Percentiles rank a stretch among this genome's conserved stretches.
phyloP scores from a whole-genome alignment of 2,888 invertebrate species.

The Drosophila formosana region DNA sequence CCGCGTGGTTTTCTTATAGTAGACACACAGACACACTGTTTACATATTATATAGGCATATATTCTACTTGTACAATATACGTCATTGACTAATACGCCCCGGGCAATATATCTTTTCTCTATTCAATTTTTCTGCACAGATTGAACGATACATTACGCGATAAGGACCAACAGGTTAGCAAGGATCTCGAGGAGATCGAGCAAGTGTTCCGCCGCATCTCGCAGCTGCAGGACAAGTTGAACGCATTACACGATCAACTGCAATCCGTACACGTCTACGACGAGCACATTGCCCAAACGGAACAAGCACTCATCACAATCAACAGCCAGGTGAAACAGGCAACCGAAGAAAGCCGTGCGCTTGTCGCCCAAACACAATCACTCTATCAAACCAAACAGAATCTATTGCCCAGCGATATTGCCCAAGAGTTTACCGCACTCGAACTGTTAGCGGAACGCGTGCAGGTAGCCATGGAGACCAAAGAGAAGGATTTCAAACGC shows the following conservation, averaged over 20 bases:
- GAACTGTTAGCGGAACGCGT: conserved; percentile 93
- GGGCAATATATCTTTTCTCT: conserved; percentile 41
- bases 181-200: conserved; percentile 92
- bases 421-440: conserved; percentile 92
- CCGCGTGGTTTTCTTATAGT: conserved; percentile 61
- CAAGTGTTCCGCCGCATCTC: conserved; percentile 90
- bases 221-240: conserved; percentile 89
- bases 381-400: conserved; percentile 88
- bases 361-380: conserved; percentile 87
- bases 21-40: conserved; percentile 31
- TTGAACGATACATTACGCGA: conserved; percentile 92
- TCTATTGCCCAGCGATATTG: conserved; percentile 90
- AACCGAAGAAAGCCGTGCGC: conserved; percentile 87
- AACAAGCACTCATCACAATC: conserved; percentile 87
- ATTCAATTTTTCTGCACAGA: conserved; percentile 86
- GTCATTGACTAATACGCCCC: conserved; percentile 60
- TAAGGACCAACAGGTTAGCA: conserved; percentile 90
- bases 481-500: conserved; percentile 94
- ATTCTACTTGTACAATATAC: conserved; percentile 18
- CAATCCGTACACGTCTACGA: conserved; percentile 92
- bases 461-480: conserved; percentile 93
- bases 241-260: conserved; percentile 89
- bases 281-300: conserved; percentile 89
- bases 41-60: conserved; percentile 49
- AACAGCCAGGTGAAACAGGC: conserved; percentile 87